Conservation (phyloP, 2,888 invertebrate genomes). For the Sacculina carcini region DNA sequence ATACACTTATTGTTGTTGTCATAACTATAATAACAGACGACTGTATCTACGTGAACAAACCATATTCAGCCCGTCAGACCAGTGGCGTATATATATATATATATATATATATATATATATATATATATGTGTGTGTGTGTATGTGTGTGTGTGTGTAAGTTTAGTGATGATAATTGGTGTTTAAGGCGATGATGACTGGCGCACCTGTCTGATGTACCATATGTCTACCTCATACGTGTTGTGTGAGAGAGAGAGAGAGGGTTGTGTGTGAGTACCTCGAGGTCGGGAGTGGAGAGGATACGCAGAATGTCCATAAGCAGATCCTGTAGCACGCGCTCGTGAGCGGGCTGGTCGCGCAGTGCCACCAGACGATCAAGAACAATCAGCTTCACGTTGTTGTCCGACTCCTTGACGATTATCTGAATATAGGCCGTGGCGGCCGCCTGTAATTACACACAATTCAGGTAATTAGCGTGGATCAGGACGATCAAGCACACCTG, state of each 20-base stretch:
- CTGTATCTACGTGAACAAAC: no score
- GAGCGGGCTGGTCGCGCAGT: conserved; percentile 51
- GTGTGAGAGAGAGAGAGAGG: no score
- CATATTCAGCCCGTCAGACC: no score
- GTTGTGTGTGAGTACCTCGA: conserved; percentile 81
- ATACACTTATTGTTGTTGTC: no score
- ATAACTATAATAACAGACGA: no score
- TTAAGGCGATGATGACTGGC: background rate
- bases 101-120: background rate
- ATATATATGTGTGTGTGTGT: background rate
- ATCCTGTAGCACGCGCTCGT: conserved; percentile 58
- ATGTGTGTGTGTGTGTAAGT: background rate
- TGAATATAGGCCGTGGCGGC: conserved; percentile 97
- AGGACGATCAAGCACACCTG: background rate
- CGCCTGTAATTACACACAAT: conserved; percentile 27
- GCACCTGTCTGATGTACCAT: no score
- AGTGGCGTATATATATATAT: no score
- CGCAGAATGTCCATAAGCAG: conserved; percentile 92
- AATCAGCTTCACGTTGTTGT: conserved; percentile 97
- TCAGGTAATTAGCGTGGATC: background rate
- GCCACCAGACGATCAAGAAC: conserved; percentile 78
- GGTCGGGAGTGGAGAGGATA: conserved; percentile 69
- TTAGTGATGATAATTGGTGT: background rate
- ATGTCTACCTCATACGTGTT: no score
- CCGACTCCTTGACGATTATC: conserved; percentile 94